Conservation (phyloP, 2,113 vertebrate genomes). For the Austrofundulus limnaeus region DNA sequence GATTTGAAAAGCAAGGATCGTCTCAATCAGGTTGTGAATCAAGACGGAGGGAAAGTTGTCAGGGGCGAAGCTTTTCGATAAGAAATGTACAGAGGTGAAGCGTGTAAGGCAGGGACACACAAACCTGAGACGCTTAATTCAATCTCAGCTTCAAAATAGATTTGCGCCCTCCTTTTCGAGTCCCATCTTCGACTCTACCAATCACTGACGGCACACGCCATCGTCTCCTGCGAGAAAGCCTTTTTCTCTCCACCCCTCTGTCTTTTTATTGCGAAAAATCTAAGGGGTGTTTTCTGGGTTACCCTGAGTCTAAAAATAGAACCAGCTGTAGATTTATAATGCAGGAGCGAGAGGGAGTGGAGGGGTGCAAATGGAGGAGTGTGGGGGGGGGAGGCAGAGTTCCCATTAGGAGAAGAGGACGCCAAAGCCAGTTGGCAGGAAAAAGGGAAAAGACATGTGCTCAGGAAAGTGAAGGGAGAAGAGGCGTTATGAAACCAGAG, state of each 20-base stretch:
- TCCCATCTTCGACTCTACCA: slow-evolving; percentile 40
- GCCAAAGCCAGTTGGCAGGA: slow-evolving; percentile 45
- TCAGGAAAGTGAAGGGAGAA: slow-evolving; percentile 46
- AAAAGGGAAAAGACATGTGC: slow-evolving; percentile 26
- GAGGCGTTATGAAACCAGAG: slow-evolving; percentile 59
- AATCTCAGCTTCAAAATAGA: slow-evolving; percentile 64
- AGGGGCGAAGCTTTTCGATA: slow-evolving; percentile 6
- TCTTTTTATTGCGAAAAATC: slow-evolving; percentile 37
- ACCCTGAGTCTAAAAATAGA: slow-evolving; percentile 76
- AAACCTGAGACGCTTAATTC: slow-evolving; percentile 50
- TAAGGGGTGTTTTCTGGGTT: slow-evolving; percentile 71
- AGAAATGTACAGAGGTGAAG: slow-evolving; percentile 32
- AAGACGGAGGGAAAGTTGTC: slow-evolving; percentile 35
- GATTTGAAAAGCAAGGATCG: neutral
- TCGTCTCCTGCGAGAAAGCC: slow-evolving; percentile 13
- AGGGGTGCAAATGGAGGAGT: slow-evolving; percentile 51
- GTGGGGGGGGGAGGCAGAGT: slow-evolving; percentile 47
- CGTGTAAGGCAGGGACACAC: slow-evolving; percentile 37
- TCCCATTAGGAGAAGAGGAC: slow-evolving; percentile 43
- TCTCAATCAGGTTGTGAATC: slow-evolving; percentile 12
- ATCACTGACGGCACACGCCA: slow-evolving; percentile 31
- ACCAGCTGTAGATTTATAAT: slow-evolving; percentile 68
- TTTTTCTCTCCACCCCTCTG: neutral
- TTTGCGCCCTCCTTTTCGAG: slow-evolving; percentile 43
- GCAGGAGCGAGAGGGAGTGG: slow-evolving; percentile 42